These are phyloP conservation scores for Odiellus spinosus DNA, from an alignment of 2,888 invertebrate species.

Conservation along the genomic window DNA sequence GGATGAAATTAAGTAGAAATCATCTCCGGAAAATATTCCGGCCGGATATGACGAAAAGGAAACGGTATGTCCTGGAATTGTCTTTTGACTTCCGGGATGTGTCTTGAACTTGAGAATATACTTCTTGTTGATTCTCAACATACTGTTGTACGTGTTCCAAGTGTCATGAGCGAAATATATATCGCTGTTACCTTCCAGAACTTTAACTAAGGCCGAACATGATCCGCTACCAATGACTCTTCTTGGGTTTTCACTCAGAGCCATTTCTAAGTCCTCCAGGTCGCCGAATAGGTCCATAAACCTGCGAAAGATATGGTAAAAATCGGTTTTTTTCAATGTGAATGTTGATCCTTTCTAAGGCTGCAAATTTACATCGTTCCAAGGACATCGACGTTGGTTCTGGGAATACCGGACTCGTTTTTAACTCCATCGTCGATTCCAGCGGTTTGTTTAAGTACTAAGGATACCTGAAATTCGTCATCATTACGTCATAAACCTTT, in stretches of 20 bases:
- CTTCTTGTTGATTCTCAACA: slow-evolving; percentile 67
- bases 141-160: slow-evolving; percentile 59
- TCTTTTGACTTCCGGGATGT: neutral
- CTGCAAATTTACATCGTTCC: slow-evolving; percentile 18
- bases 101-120: slow-evolving; percentile 40
- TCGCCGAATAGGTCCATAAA: slow-evolving; percentile 62
- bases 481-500: neutral
- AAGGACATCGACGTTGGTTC: slow-evolving; percentile 12
- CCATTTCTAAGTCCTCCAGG: slow-evolving; percentile 46
- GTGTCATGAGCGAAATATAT: slow-evolving; percentile 63
- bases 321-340: too few relatives aligned
- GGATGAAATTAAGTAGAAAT: slow-evolving; percentile 31
- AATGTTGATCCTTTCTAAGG: too few relatives aligned
- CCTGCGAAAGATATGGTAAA: slow-evolving; percentile 28
- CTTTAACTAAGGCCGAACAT: slow-evolving; percentile 49
- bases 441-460: slow-evolving; percentile 58
- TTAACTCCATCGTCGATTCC: slow-evolving; percentile 61
- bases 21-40: slow-evolving; percentile 31
- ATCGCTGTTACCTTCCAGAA: slow-evolving; percentile 40
- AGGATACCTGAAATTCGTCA: slow-evolving; percentile 32
- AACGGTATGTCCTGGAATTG: slow-evolving; percentile 46
- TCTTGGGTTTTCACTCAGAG: slow-evolving; percentile 22
- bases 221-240: slow-evolving; percentile 32
- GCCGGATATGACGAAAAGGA: slow-evolving; percentile 74
- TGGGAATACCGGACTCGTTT: slow-evolving; percentile 26